Evolutionary conservation across 1,140 invertebrate species (phyloP).

Genomic region (Goniozus legneri): DNA sequence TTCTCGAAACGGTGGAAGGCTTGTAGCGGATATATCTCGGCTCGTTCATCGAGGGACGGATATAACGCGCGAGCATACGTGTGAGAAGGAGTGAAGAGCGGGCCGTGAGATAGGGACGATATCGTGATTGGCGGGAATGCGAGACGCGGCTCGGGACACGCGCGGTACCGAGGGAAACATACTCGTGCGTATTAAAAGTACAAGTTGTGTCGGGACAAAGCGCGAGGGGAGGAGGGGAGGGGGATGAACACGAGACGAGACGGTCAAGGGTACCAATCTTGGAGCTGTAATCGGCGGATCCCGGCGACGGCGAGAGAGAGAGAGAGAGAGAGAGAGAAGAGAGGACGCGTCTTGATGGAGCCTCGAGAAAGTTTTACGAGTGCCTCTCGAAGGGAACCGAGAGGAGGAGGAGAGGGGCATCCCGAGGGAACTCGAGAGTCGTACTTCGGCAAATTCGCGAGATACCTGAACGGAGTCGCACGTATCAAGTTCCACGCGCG

Average conservation of each 20-base stretch:
- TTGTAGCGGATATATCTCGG: too few species aligned
- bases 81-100: not conserved
- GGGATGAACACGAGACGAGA: too few species aligned
- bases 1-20: too few species aligned
- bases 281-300: conserved; percentile 8
- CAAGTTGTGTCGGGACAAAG: too few species aligned
- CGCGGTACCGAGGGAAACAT: not conserved
- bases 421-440: conserved; percentile 4
- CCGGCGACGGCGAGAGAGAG: not conserved
- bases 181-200: not conserved
- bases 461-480: conserved; percentile 15
- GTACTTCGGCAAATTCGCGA: conserved; percentile 29
- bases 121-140: conserved; percentile 11
- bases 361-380: conserved; percentile 23
- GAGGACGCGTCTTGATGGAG: conserved; percentile 14
- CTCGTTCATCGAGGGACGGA: too few species aligned
- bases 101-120: not conserved
- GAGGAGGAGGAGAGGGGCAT: not conserved
- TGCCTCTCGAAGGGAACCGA: conserved; percentile 10
- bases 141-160: conserved; percentile 7
- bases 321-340: conserved; percentile 5
- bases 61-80: too few species aligned
- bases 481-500: conserved; percentile 40
- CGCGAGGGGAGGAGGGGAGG: not conserved
- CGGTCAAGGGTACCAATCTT: conserved; percentile 18